Evolutionary conservation across 2,888 invertebrate genomes (phyloP), one percentile per base, ranked within the genome.

Genomic region (Dysmachus trigonus): DNA sequence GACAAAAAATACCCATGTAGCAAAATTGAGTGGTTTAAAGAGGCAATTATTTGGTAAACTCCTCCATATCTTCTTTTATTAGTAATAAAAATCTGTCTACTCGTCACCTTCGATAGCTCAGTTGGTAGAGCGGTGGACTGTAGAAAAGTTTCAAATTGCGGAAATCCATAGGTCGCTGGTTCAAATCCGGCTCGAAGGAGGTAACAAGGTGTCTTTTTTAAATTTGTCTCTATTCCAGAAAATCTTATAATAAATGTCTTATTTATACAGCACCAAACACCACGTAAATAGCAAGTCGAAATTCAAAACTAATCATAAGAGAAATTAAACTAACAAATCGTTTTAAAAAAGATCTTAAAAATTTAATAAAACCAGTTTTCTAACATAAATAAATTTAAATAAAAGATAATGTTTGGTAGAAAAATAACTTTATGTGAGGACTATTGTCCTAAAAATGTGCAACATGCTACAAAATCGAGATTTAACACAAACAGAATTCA

Each of bases 121-220:
- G 90, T 89, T 89, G 89, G 89, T 89, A 90, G 89, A 89, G 89
- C 89, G 90, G 89, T 90, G 89, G 90, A 90, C 90, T 90, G 89
- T 89, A 90, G 89, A 89, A n/a, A 89, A 89, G 89, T 90, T 89
- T 53, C n/a, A 33, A 15, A 1, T 31, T 27, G 81, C 62, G 6
- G 87, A 85, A 79, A 87, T 87, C 86, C 87, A 87, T 87, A 87
- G 87, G 87, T 87, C 87, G 87, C 86, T 87, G 87, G 87, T 87
- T 87, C 87, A 87, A 87, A 87, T 87, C 87, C 87, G 86, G 87
- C 86, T 87, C 87, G 87, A 87, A 86, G 87, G 87, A 79, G n/a
- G n/a, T n/a, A n/a, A n/a, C n/a, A n/a, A n/a, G n/a, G 62, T 22
- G 79, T 13, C 38, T 79, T 79, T 47, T 47, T 27, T 35, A 27